These are phyloP conservation scores for Dusona sp. DNA, from an alignment of 2,888 invertebrate species.

Conservation along the genomic window DNA sequence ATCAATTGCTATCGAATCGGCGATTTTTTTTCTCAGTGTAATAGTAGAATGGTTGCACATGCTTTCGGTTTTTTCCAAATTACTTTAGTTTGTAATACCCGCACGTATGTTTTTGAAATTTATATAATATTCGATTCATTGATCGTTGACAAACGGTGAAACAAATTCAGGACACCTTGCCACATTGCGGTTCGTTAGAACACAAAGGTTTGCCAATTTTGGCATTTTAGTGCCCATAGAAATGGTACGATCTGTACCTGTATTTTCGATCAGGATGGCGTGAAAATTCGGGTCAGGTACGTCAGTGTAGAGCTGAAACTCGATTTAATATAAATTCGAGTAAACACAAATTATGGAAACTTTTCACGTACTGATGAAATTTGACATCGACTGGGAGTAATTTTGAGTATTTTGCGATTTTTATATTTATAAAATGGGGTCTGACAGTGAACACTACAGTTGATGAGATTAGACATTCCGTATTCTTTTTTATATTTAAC, in stretches of 20 bases:
- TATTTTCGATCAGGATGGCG: neutral
- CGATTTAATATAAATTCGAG: constrained; percentile 66
- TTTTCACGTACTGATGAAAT: constrained; percentile 63
- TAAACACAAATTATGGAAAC: constrained; percentile 65
- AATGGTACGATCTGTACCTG: neutral
- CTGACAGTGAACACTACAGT: neutral
- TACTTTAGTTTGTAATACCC: neutral
- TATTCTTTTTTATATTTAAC: constrained; percentile 74
- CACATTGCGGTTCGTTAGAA: constrained; percentile 65
- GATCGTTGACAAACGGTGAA: constrained; percentile 51
- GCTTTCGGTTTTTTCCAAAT: neutral
- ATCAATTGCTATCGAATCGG: no score
- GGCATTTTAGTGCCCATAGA: neutral
- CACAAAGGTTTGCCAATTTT: constrained; percentile 61
- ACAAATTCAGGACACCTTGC: constrained; percentile 42
- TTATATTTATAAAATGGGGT: neutral
- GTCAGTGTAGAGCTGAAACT: constrained; percentile 32
- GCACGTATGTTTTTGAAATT: constrained; percentile 47
- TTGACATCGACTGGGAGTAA: constrained; percentile 65
- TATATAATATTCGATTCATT: constrained; percentile 48
- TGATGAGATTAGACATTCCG: neutral
- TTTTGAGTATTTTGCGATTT: constrained; percentile 6
- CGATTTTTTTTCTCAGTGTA: no score
- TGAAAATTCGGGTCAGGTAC: constrained; percentile 70
- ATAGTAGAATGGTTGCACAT: neutral